phyloP scores from a whole-genome alignment of 2,888 invertebrate genomes.

The Prostheceraeus crozeri region DNA sequence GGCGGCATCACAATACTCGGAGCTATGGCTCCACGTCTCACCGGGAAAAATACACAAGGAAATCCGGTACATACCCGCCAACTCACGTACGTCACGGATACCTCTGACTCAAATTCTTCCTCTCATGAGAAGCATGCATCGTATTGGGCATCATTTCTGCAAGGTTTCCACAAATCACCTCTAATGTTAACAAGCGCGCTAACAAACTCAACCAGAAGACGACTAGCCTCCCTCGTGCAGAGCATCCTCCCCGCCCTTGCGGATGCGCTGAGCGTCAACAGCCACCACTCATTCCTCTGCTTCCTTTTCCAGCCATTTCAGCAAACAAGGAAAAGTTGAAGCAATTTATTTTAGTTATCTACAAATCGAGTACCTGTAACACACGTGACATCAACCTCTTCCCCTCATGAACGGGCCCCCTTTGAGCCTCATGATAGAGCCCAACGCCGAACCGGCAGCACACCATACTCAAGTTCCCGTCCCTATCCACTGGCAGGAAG shows the following conservation, averaged over 20 bases:
- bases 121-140: slow-evolving; percentile 44
- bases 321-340: too few relatives aligned
- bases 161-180: too few relatives aligned
- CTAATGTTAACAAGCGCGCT: too few relatives aligned
- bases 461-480: slow-evolving; percentile 45
- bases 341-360: too few relatives aligned
- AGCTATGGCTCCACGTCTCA: slow-evolving; percentile 42
- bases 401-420: slow-evolving; percentile 43
- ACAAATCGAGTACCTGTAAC: too few relatives aligned
- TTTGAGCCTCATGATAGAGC: slow-evolving; percentile 43
- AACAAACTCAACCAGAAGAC: too few relatives aligned
- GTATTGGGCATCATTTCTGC: slow-evolving; percentile 42
- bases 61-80: slow-evolving; percentile 42
- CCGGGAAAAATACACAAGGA: slow-evolving; percentile 36
- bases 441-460: slow-evolving; percentile 42
- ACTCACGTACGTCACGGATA: slow-evolving; percentile 44
- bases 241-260: too few relatives aligned
- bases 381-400: slow-evolving; percentile 43
- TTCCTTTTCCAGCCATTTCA: too few relatives aligned
- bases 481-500: slow-evolving; percentile 45
- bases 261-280: too few relatives aligned
- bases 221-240: too few relatives aligned
- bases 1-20: slow-evolving; percentile 44
- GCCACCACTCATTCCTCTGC: too few relatives aligned
- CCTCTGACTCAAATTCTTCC: slow-evolving; percentile 43